Base-by-base conservation (phyloP, 2,888 invertebrate species). In the Hetaerina titia region DNA sequence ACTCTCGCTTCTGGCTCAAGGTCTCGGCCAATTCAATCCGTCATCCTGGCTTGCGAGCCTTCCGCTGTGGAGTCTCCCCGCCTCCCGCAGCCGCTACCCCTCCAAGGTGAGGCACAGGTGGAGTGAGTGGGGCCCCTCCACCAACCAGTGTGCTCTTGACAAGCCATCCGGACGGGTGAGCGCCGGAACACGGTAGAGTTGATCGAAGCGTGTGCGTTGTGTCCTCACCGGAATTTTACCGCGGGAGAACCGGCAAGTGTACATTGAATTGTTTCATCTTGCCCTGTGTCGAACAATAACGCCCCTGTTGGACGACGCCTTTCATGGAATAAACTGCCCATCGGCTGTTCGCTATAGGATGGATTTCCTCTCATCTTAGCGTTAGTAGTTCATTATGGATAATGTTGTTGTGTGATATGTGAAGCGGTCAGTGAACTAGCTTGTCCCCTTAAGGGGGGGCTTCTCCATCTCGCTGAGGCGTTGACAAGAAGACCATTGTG, bases 1-100 rank as follows among this genome's bases (percentile, higher is more conserved):
- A 89, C 89, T 89, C 89, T 89, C 89, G 45, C 58, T n/a, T 22
- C 7, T 22, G 89, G n/a, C 89, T 89, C 89, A 89, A 89, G 89
- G 89, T 89, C 89, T 89, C 58, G 89, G 89, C 89, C 89, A 89
- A 58, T 89, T 1, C 57, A 22, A 31, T 31, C 22, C 89, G 0
- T 1, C 8, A 5, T 2, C 6, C 89, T n/a, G 58, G 89, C 89
- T 4, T 25, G 89, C 89, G 89, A 89, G 89, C 58, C 89, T 89
- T 58, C 56, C 89, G 22, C 5, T 0, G 15, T 4, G 9, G 25
- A 2, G 25, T 7, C 74, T 25, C n/a, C 74, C 25, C 7, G 17
- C 57, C 89, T 57, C 58, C 88, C 88, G 13, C 56, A 13, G 9
- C 22, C 7, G n/a, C 56, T n/a, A 22, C n/a, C 22, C 15, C 57